phyloP scores from a whole-genome alignment of 1,140 invertebrate genomes.

The Ips nitidus region DNA sequence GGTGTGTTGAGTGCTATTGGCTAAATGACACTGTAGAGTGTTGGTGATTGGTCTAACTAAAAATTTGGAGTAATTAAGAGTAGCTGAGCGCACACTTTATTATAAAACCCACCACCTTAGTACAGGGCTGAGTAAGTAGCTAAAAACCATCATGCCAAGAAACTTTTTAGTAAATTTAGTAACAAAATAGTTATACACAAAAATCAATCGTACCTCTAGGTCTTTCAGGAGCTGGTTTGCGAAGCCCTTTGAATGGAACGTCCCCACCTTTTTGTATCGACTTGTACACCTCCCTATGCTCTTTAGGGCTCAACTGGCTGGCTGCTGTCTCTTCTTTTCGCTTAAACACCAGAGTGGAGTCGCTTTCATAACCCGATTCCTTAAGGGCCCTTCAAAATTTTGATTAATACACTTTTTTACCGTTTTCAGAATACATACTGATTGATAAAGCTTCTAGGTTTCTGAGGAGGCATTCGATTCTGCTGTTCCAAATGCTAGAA shows the following conservation, averaged over 20 bases:
- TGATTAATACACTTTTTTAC: not conserved
- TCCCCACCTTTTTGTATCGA: slow-evolving; percentile 88
- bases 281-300: slow-evolving; percentile 81
- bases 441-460: slow-evolving; percentile 69
- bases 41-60: no score
- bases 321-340: slow-evolving; percentile 65
- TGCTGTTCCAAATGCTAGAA: slow-evolving; percentile 65
- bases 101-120: slow-evolving; percentile 34
- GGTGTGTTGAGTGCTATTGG: slow-evolving; percentile 5
- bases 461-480: slow-evolving; percentile 58
- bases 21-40: not conserved
- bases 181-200: not conserved
- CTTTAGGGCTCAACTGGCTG: slow-evolving; percentile 72
- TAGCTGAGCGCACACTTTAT: slow-evolving; percentile 2
- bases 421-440: slow-evolving; percentile 59
- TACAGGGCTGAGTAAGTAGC: slow-evolving; percentile 34
- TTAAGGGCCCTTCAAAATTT: slow-evolving; percentile 68
- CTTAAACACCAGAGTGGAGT: slow-evolving; percentile 83
- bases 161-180: not conserved
- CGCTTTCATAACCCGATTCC: slow-evolving; percentile 87
- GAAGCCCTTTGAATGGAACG: slow-evolving; percentile 82
- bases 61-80: no score
- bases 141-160: slow-evolving; percentile 33
- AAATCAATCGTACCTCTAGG: slow-evolving; percentile 67
- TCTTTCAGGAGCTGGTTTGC: slow-evolving; percentile 83